These are phyloP conservation scores for Mythimna impura DNA, from an alignment of 2,888 invertebrate genomes.

Conservation along the genomic window DNA sequence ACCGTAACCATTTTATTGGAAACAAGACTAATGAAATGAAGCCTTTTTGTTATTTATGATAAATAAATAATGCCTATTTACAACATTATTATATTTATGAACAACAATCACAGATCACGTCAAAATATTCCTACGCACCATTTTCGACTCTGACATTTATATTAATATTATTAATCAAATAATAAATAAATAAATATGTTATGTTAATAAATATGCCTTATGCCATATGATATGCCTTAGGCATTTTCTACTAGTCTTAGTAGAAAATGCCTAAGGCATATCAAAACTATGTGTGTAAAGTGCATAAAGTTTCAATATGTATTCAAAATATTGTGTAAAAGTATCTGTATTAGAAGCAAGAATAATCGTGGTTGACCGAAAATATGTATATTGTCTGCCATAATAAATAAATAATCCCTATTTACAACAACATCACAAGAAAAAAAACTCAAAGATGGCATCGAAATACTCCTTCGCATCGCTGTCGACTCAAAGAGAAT, in stretches of 20 bases:
- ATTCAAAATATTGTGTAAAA: too few species aligned
- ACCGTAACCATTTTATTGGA: background rate
- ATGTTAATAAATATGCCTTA: background rate
- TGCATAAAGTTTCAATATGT: too few species aligned
- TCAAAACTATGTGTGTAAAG: too few species aligned
- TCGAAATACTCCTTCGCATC: background rate
- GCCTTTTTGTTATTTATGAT: background rate
- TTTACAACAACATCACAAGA: background rate
- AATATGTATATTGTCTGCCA: too few species aligned
- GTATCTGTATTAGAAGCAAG: too few species aligned
- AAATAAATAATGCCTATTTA: background rate
- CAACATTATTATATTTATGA: background rate
- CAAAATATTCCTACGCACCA: background rate
- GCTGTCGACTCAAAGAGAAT: background rate
- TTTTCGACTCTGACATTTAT: background rate
- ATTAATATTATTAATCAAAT: too few species aligned
- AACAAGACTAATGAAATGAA: background rate
- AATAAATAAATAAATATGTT: too few species aligned
- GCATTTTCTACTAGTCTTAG: too few species aligned
- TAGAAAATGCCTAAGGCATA: too few species aligned
- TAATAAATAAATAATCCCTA: background rate
- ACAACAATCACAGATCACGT: background rate
- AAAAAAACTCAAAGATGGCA: background rate
- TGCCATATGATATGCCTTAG: too few species aligned
- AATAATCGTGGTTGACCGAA: too few species aligned